Evolutionary conservation across 2,888 invertebrate species (phyloP).

Genomic region (Allophyes oxyacanthae): DNA sequence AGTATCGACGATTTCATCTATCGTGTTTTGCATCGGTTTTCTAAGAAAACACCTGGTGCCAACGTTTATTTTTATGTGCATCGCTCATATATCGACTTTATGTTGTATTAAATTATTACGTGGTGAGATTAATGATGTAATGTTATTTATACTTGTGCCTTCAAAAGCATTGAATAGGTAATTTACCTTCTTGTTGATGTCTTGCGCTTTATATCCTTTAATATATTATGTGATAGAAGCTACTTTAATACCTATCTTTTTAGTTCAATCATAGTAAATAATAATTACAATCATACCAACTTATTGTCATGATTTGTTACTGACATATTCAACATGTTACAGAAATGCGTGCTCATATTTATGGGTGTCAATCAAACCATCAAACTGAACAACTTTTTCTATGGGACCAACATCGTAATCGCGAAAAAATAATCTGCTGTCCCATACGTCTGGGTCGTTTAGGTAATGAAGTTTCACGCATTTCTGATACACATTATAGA

Average conservation of each 20-base stretch:
- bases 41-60: constrained; percentile 48
- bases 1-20: constrained; percentile 48
- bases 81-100: constrained; percentile 20
- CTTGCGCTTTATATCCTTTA: constrained; percentile 2
- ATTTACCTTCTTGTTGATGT: neutral
- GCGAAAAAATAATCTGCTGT: too few species aligned
- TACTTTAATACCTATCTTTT: neutral
- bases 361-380: too few species aligned
- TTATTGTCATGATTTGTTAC: neutral
- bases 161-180: constrained; percentile 16
- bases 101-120: constrained; percentile 17
- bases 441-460: too few species aligned
- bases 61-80: constrained; percentile 28
- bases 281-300: neutral
- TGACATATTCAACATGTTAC: too few species aligned
- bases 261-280: too few species aligned
- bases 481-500: too few species aligned
- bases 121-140: neutral
- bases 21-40: constrained; percentile 51
- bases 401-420: too few species aligned
- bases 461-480: too few species aligned
- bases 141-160: constrained; percentile 13
- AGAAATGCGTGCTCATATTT: too few species aligned
- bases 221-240: neutral
- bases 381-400: too few species aligned